Evolutionary conservation across 2,888 invertebrate species (phyloP), one percentile per base, ranked within the genome.

Genomic region (Frankliniella fusca): DNA sequence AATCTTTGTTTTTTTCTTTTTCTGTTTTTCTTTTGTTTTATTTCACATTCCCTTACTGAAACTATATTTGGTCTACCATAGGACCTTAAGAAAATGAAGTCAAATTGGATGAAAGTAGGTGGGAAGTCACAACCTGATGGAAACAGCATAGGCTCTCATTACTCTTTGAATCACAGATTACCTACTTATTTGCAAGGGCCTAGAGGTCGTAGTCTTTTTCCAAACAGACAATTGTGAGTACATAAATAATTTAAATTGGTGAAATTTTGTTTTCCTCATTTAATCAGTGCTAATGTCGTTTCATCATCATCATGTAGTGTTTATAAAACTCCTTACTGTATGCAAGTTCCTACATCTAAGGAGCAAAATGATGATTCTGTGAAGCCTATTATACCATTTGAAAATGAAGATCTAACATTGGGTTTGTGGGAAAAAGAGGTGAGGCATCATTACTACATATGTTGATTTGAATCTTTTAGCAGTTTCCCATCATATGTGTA

Each of bases 301-400:
- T 38, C 38, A 38, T 5, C 38, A 38, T 38, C 38, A 38, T 5
- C 38, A 38, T 76, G 27, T 12, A 76, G 70, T 11, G 12, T 76
- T 23, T 27, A 27, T 27, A 76, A 76, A 23, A 23, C n/a, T 76
- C 70, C 70, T 27, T 76, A 76, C 27, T 27, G 70, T 27, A 23
- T 76, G 70, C 70, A 23, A 23, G 23, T n/a, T 90, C 90, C 84
- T 88, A 89, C 1, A 88, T 84, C 87, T 88, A 81, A 84, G 86
- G 15, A 86, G 88, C 12, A 85, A 87, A 27, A 88, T 82, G 97
- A 97, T 86, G 96, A 97, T 85, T 96, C 96, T 0, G 98, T 95
- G 97, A 97, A 97, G 89, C 98, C 98, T 82, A 97, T 99, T 85
- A 99, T 99, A 87, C 99, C 99, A 0, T 97, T 98, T 0, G 99